Conservation (phyloP, 2,797 vertebrate genomes). For the Limnodromus scolopaceus region DNA sequence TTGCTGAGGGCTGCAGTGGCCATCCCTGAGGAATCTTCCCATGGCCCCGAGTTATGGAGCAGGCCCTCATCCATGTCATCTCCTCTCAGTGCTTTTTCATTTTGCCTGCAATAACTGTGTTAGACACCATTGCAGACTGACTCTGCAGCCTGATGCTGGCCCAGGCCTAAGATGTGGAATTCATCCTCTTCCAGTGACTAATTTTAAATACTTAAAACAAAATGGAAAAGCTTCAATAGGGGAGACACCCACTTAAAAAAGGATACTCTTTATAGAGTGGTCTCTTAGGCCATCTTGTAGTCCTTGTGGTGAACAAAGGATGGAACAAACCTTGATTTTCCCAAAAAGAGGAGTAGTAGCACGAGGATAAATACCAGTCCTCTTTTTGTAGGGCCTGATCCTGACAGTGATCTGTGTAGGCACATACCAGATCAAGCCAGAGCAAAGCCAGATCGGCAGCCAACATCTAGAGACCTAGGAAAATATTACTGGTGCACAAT, state of each 20-base stretch:
- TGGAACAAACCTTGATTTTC: not conserved
- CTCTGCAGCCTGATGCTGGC: not conserved
- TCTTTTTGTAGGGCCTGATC: not conserved
- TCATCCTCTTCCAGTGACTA: not conserved
- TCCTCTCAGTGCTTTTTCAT: not conserved
- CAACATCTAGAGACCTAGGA: not conserved
- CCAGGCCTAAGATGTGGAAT: not conserved
- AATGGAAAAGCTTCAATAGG: not conserved
- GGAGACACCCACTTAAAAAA: not conserved
- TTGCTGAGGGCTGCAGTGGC: not conserved
- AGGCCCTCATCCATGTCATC: not conserved
- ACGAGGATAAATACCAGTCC: not conserved
- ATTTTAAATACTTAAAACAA: not conserved
- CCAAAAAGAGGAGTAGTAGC: not conserved
- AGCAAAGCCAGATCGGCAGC: not conserved
- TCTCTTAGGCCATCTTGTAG: not conserved
- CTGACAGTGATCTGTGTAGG: not conserved
- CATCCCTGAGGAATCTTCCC: conserved; percentile 6
- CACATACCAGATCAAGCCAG: not conserved
- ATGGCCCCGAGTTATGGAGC: not conserved
- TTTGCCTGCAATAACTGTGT: not conserved
- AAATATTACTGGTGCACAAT: not conserved
- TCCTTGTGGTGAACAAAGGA: not conserved
- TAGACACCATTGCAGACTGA: not conserved
- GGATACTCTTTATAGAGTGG: not conserved